Conservation (phyloP, 1,140 invertebrate genomes). For the Meloidogyne exigua region DNA sequence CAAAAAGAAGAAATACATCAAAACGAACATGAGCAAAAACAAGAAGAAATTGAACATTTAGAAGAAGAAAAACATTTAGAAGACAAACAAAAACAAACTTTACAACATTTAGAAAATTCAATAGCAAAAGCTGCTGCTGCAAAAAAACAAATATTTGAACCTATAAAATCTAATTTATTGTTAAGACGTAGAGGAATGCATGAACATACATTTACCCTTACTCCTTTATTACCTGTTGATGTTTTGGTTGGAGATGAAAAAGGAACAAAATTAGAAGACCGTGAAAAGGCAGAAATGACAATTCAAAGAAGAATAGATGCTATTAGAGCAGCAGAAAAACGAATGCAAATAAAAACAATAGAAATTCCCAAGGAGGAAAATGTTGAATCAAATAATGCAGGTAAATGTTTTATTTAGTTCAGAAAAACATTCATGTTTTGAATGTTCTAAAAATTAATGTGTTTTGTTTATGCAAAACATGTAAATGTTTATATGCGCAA, state of each 20-base stretch:
- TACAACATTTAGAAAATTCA: not conserved
- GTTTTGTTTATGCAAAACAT: too few relatives aligned
- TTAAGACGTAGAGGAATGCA: slow-evolving; percentile 9
- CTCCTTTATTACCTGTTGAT: slow-evolving; percentile 9
- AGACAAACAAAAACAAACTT: not conserved
- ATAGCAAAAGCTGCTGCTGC: not conserved
- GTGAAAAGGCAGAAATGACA: slow-evolving; percentile 17
- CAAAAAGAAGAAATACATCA: not conserved
- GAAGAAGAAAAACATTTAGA: not conserved
- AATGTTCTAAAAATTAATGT: not conserved
- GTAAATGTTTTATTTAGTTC: too few relatives aligned
- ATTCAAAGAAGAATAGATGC: slow-evolving; percentile 16
- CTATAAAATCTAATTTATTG: slow-evolving; percentile 1
- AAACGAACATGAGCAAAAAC: slow-evolving; percentile 4
- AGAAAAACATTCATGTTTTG: not conserved
- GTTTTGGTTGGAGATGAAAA: not conserved
- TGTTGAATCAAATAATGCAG: not conserved
- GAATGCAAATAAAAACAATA: slow-evolving; percentile 11
- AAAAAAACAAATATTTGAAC: slow-evolving; percentile 1
- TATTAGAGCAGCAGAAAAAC: slow-evolving; percentile 17
- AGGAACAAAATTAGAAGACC: not conserved
- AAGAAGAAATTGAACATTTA: not conserved
- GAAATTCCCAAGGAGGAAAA: not conserved
- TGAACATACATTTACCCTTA: slow-evolving; percentile 17
- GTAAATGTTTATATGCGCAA: not conserved